A percentile compares a stretch with the other conserved stretches of the same genome.
These are phyloP conservation scores for Pantelozetes paolii DNA, from an alignment of 2,888 invertebrate species.

Conservation along the genomic window DNA sequence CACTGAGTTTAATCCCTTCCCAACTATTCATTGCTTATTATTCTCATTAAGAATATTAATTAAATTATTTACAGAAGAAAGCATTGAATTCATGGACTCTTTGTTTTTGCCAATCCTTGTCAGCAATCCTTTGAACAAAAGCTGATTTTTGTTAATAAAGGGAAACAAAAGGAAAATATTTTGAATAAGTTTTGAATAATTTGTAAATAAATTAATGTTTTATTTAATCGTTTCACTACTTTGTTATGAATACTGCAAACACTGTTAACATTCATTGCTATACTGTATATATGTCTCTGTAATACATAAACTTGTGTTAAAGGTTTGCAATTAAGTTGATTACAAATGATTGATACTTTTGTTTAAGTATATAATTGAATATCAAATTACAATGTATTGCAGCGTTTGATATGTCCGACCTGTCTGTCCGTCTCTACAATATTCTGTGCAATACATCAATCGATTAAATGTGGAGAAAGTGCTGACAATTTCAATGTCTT, in stretches of 20 bases:
- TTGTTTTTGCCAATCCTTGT: too few species aligned
- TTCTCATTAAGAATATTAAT: background rate
- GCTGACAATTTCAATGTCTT: background rate
- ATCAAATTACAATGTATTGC: slow-evolving; percentile 4
- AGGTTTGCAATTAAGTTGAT: background rate
- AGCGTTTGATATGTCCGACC: slow-evolving; percentile 21
- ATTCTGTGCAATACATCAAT: background rate
- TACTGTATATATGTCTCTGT: background rate
- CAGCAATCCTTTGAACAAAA: too few species aligned
- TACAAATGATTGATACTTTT: slow-evolving; percentile 23
- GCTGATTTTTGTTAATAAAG: too few species aligned
- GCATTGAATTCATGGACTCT: too few species aligned
- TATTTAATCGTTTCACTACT: background rate
- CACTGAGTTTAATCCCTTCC: too few species aligned
- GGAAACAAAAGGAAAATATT: background rate
- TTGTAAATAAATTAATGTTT: background rate
- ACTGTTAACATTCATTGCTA: background rate
- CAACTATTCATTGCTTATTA: too few species aligned
- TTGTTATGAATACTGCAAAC: background rate
- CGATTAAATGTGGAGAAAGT: background rate
- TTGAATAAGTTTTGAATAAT: background rate
- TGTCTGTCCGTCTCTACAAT: background rate
- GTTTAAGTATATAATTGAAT: slow-evolving; percentile 9
- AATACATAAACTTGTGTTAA: background rate
- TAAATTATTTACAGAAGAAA: too few species aligned